A percentile compares a stretch with the other conserved stretches of the same genome.
Evolutionary conservation across 2,113 vertebrate genomes (phyloP).

Genomic region (Rhynchomys soricoides): DNA sequence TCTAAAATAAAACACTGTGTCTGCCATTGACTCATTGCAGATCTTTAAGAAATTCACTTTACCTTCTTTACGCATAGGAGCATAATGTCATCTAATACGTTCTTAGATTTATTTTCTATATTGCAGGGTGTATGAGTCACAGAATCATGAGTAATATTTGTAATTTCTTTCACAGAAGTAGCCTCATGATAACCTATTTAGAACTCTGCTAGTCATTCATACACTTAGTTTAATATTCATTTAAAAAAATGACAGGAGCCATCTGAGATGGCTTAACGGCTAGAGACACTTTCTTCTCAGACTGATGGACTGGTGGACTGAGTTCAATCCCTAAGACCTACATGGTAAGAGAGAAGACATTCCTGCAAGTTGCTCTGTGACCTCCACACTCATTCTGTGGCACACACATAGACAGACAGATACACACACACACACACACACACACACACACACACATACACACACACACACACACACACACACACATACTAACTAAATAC

Average conservation of each 20-base stretch:
- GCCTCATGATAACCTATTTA: not conserved
- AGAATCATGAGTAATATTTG: not conserved
- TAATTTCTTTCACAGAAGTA: not conserved
- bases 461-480: not conserved
- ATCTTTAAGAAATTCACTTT: not conserved
- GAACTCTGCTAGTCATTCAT: conserved; percentile 9
- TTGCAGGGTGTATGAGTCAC: not conserved
- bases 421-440: not conserved
- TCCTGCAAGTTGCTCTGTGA: not conserved
- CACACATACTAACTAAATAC: not conserved
- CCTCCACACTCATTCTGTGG: not conserved
- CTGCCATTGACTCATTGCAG: conserved; percentile 35
- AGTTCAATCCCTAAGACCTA: not conserved
- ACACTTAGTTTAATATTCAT: not conserved
- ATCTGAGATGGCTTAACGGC: not conserved
- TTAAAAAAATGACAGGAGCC: not conserved
- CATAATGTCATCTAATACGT: conserved; percentile 22
- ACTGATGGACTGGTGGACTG: not conserved
- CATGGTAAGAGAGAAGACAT: not conserved
- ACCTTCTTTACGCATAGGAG: not conserved
- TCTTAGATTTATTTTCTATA: not conserved
- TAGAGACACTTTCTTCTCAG: not conserved
- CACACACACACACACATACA: not conserved
- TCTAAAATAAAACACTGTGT: conserved; percentile 41
- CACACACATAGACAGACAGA: not conserved